Conservation (phyloP, 1,140 invertebrate genomes). For the Brachionus manjavacas region DNA sequence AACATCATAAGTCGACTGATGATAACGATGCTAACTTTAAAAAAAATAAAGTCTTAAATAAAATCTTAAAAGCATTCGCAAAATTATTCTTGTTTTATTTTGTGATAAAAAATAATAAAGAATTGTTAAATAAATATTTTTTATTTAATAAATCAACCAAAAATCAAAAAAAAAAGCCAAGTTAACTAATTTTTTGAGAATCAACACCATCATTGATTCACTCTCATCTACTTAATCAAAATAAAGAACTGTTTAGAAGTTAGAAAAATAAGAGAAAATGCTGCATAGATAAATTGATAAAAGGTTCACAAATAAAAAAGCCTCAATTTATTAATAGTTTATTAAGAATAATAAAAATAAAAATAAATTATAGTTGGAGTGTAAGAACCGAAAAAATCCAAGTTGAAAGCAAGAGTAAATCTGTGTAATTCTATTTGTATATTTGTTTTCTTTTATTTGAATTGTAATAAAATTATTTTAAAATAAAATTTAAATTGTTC, state of each 20-base stretch:
- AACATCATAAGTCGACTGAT: too few relatives aligned
- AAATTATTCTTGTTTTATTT: background rate
- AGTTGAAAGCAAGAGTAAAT: background rate
- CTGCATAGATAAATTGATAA: background rate
- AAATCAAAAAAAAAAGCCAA: background rate
- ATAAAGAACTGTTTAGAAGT: background rate
- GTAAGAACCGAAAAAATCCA: conserved; percentile 2
- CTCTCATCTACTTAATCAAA: background rate
- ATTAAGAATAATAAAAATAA: conserved; percentile 2
- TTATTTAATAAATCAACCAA: background rate
- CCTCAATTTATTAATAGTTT: background rate
- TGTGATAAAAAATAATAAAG: background rate
- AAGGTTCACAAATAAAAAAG: background rate
- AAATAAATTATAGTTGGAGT: conserved; percentile 32
- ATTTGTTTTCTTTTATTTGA: background rate
- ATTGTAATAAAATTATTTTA: conserved; percentile 27
- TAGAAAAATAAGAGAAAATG: background rate
- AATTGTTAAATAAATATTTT: background rate
- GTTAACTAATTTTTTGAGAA: too few relatives aligned
- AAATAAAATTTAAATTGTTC: conserved; percentile 36
- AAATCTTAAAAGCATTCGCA: too few relatives aligned
- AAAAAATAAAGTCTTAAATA: too few relatives aligned
- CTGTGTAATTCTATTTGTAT: background rate
- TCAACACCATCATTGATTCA: background rate
- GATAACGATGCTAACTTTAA: too few relatives aligned